These are phyloP conservation scores for Sarcophaga subvicina DNA, from an alignment of 2,888 invertebrate genomes.

Conservation along the genomic window DNA sequence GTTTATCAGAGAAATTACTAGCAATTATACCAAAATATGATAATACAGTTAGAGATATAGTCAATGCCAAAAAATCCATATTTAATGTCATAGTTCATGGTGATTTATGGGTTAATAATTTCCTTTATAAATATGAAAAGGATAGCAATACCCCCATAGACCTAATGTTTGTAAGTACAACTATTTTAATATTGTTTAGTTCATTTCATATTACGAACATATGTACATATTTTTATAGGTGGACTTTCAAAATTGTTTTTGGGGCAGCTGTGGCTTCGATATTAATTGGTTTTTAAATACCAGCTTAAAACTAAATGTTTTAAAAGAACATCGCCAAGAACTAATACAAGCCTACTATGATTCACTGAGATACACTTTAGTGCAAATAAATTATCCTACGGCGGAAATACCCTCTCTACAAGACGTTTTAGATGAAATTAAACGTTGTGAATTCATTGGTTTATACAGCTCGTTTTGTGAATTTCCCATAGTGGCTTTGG, in stretches of 20 bases:
- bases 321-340: constrained; percentile 72
- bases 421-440: constrained; percentile 73
- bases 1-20: constrained; percentile 79
- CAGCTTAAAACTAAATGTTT: constrained; percentile 75
- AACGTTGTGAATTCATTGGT: constrained; percentile 73
- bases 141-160: constrained; percentile 49
- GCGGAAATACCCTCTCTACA: constrained; percentile 71
- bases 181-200: background rate
- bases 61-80: constrained; percentile 69
- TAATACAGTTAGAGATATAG: constrained; percentile 70
- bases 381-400: constrained; percentile 50
- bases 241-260: constrained; percentile 78
- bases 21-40: constrained; percentile 70
- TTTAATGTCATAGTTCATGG: constrained; percentile 82
- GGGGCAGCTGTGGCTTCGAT: constrained; percentile 79
- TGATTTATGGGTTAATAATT: constrained; percentile 83
- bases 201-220: background rate
- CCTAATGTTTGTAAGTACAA: constrained; percentile 73
- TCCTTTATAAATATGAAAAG: constrained; percentile 80
- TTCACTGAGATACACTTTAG: constrained; percentile 72
- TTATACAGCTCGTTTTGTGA: constrained; percentile 75
- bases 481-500: constrained; percentile 75
- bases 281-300: constrained; percentile 78
- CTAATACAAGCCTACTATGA: constrained; percentile 75
- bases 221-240: constrained; percentile 70